These are phyloP conservation scores for Phyllotis vaccarum DNA, from an alignment of 2,797 vertebrate species.

Conservation along the genomic window DNA sequence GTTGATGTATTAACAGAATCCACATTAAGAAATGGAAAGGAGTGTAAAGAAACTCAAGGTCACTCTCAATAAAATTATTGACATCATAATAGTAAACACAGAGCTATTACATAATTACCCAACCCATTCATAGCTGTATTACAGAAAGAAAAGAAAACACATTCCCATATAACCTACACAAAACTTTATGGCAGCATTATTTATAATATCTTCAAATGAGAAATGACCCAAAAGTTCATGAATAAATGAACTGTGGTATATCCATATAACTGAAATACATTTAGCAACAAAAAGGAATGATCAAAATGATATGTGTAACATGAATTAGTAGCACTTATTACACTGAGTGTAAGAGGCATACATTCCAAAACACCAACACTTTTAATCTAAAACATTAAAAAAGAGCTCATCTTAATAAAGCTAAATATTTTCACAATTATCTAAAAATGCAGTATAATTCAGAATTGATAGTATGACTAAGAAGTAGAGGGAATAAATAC, in stretches of 20 bases:
- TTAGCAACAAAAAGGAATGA: neutral
- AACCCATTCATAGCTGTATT: neutral
- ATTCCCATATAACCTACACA: neutral
- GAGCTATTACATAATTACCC: neutral
- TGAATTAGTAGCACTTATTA: neutral
- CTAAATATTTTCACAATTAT: neutral
- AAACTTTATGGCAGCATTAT: neutral
- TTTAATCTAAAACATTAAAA: constrained; percentile 10
- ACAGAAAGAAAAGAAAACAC: neutral
- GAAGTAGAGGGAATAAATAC: neutral
- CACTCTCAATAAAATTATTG: neutral
- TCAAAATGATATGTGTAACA: neutral
- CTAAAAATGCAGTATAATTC: neutral
- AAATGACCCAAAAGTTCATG: neutral
- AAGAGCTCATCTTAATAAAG: neutral
- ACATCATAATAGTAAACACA: neutral
- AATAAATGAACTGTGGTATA: neutral
- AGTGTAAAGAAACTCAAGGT: neutral
- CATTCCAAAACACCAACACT: neutral
- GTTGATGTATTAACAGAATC: neutral
- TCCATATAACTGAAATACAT: neutral
- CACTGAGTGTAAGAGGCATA: neutral
- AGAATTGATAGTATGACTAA: neutral
- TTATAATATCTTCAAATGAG: neutral
- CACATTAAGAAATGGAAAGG: neutral